A percentile compares a stretch with the other conserved stretches of the same genome.
phyloP scores from a whole-genome alignment of 2,888 invertebrate species.

The Parnassius glacialis region DNA sequence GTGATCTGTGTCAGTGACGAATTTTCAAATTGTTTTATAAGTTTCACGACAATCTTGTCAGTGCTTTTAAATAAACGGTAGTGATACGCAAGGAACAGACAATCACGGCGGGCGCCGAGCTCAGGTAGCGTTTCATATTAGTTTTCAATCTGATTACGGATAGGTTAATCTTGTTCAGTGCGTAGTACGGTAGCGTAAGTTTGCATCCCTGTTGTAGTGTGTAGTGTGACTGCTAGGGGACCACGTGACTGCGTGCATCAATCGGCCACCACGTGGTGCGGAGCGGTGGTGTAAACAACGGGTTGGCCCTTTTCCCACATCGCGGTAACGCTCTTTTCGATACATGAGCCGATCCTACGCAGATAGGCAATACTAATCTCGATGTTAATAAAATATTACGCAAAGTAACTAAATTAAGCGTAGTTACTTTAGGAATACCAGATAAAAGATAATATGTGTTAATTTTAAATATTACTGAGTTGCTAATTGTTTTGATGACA shows the following conservation, averaged over 20 bases:
- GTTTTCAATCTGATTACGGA: constrained; percentile 66
- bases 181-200: constrained; percentile 33
- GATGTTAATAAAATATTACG: constrained; percentile 22
- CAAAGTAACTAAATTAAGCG: too few relatives aligned
- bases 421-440: too few relatives aligned
- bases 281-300: constrained; percentile 70
- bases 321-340: constrained; percentile 40
- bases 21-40: constrained; percentile 41
- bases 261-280: constrained; percentile 71
- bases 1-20: constrained; percentile 61
- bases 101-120: constrained; percentile 73
- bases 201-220: constrained; percentile 40
- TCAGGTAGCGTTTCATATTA: constrained; percentile 70
- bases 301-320: constrained; percentile 49
- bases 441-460: too few relatives aligned
- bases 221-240: constrained; percentile 51
- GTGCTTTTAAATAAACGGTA: constrained; percentile 39
- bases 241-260: constrained; percentile 67
- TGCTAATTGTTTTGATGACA: too few relatives aligned
- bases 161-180: constrained; percentile 48
- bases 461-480: too few relatives aligned
- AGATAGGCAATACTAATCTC: constrained; percentile 7
- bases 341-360: constrained; percentile 20
- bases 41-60: constrained; percentile 38
- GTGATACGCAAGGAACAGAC: constrained; percentile 57